Percentiles rank a stretch among this genome's conserved stretches.
These are phyloP conservation scores for Cydia pomonella DNA, from an alignment of 1,140 invertebrate genomes.

Conservation along the genomic window DNA sequence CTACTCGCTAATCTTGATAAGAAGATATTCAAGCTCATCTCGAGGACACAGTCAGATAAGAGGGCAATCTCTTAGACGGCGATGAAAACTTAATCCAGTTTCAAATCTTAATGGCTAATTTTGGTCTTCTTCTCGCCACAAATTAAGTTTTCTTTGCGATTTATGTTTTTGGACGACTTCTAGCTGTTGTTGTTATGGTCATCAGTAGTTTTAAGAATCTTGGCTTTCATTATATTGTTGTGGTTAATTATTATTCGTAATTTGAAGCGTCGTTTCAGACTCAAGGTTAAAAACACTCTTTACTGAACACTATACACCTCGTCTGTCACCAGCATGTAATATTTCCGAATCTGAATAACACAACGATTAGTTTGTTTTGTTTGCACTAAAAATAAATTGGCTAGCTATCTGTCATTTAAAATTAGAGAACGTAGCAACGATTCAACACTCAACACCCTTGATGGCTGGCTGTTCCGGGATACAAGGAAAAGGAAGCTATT, in stretches of 20 bases:
- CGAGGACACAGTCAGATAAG: constrained; percentile 64
- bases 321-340: constrained; percentile 21
- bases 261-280: neutral
- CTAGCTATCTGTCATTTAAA: constrained; percentile 32
- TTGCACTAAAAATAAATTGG: constrained; percentile 33
- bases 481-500: neutral
- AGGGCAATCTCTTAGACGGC: constrained; percentile 36
- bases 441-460: neutral
- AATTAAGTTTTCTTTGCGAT: neutral
- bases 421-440: constrained; percentile 10
- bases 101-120: constrained; percentile 14
- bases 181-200: neutral
- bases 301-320: neutral
- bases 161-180: neutral
- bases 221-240: neutral
- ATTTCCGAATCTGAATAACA: neutral
- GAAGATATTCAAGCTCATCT: constrained; percentile 58
- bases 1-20: constrained; percentile 69
- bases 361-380: constrained; percentile 26
- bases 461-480: neutral
- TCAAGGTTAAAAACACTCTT: constrained; percentile 13
- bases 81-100: constrained; percentile 35
- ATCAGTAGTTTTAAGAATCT: neutral
- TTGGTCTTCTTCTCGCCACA: neutral
- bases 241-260: neutral